Base-by-base conservation (phyloP, 1,140 invertebrate species). In the Euglossa dilemma region DNA sequence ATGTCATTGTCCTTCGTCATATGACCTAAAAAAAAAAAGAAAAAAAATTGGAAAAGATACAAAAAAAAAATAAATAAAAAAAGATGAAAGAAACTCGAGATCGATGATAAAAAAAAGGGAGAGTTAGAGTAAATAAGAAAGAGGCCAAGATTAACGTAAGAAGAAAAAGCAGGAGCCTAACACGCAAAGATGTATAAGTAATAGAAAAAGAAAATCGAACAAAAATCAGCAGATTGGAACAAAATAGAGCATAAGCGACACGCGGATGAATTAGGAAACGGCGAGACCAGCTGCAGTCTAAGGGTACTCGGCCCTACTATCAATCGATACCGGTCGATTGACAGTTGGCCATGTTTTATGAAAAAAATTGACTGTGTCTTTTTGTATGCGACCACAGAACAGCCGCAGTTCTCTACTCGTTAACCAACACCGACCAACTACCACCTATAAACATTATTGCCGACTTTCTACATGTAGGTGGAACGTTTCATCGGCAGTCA, bases 241-340 rank as follows among this genome's bases (percentile, higher is more conserved):
- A 50, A 74, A 71, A 75, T 72, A 73, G 71, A 57, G 59, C 45
- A 28, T 66, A 67, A 82, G 72, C 76, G 63, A 28, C 20, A 75
- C 56, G 70, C 52, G 61, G 28, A 80, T 84, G 78, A 84, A 78
- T 81, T 57, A 61, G 61, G 80, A 61, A 88, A 88, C 52, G 84
- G 78, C 84, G 89, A 90, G 85, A 89, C 86, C 88, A 90, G 89
- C 86, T 90, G 90, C 90, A 88, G 87, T 88, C 85, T 67, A 85
- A 67, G 77, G 72, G 43, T 80, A 80, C 61, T 67, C 36, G 4
- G 63, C 76, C 69, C 69, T 63, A 83, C 69, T 52, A 75, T 54
- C 80, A 84, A 89, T 87, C 85, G 80, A 91, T 89, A 88, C 89
- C 87, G 81, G 85, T 87, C 91, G 86, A 90, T 87, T 76, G 74